phyloP scores from a whole-genome alignment of 1,140 invertebrate genomes.

The Phymastichus coffea region DNA sequence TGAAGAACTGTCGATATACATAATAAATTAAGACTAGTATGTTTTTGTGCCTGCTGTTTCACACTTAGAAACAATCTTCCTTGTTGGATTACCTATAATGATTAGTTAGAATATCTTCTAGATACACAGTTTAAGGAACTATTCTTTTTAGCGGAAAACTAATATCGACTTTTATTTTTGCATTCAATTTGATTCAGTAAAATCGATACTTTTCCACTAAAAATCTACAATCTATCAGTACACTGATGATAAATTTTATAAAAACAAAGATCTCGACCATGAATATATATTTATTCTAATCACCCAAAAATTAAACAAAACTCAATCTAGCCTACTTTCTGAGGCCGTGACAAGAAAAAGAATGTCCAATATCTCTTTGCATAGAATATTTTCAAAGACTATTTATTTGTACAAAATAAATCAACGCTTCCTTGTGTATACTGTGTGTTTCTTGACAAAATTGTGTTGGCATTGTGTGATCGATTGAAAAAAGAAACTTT shows the following conservation, averaged over 20 bases:
- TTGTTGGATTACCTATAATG: constrained; percentile 34
- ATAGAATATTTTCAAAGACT: too few relatives aligned
- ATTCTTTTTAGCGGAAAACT: constrained; percentile 10
- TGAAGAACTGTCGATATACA: constrained; percentile 22
- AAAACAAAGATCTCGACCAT: too few relatives aligned
- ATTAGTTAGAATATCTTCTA: constrained; percentile 16
- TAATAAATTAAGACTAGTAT: constrained; percentile 25
- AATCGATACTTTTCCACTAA: constrained; percentile 10
- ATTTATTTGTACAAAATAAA: constrained; percentile 6
- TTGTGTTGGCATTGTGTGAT: not conserved
- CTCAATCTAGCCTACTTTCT: too few relatives aligned
- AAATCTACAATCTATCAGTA: constrained; percentile 10
- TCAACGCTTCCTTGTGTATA: constrained; percentile 8
- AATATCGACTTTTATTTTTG: not conserved
- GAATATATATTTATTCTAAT: too few relatives aligned
- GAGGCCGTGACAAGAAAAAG: too few relatives aligned
- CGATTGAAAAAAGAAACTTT: not conserved
- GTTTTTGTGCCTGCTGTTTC: constrained; percentile 1
- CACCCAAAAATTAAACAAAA: too few relatives aligned
- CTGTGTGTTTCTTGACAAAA: constrained; percentile 5
- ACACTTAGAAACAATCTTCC: constrained; percentile 8
- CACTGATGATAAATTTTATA: not conserved
- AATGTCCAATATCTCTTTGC: too few relatives aligned
- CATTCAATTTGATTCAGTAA: not conserved
- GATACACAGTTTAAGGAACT: constrained; percentile 6